Evolutionary conservation across 2,113 vertebrate species (phyloP), one percentile per base, ranked within the genome.

Genomic region (Lamprotornis superbus): DNA sequence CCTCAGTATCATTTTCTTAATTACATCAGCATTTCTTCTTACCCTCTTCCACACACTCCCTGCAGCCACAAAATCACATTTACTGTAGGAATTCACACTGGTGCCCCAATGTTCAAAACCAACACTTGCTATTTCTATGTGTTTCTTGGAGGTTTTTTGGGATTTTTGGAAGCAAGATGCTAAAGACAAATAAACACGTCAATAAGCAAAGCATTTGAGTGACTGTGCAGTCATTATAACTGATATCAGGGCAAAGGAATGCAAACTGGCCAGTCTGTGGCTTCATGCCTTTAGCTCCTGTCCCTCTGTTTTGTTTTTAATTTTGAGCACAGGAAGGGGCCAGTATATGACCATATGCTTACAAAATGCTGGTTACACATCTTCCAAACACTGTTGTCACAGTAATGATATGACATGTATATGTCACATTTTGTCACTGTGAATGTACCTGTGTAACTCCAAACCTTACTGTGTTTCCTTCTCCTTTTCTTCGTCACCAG

Each of bases 211-310:
- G 47, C n/a, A 42, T 86, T 85, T 88, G 81, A 86, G 83, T 94
- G 71, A 88, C 44, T 56, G 13, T 70, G 39, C 55, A 77, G 52
- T 77, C 59, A 50, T 68, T 90, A 30, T 49, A 86, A 44, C 50
- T 90, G 82, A 23, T 93, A 94, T 21, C 85, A 96, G 76, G 60
- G 22, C 68, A 81, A 70, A 96, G 93, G 94, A 94, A 95, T 92
- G 93, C 64, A 59, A 94, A 81, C 80, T 75, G 68, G 60, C 83
- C 65, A 57, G 76, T 64, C 64, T 77, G 68, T 88, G 93, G 59
- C 79, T 88, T 75, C 59, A 35, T 74, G 68, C 56, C 47, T 88
- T 93, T 52, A 95, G 75, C 71, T 93, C 25, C 56, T 70, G 60
- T 60, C 65, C 60, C 12, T 87, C 31, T 86, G 47, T 30, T 83